These are phyloP conservation scores for Oreochromis niloticus DNA, from an alignment of 2,113 vertebrate genomes.

Conservation along the genomic window DNA sequence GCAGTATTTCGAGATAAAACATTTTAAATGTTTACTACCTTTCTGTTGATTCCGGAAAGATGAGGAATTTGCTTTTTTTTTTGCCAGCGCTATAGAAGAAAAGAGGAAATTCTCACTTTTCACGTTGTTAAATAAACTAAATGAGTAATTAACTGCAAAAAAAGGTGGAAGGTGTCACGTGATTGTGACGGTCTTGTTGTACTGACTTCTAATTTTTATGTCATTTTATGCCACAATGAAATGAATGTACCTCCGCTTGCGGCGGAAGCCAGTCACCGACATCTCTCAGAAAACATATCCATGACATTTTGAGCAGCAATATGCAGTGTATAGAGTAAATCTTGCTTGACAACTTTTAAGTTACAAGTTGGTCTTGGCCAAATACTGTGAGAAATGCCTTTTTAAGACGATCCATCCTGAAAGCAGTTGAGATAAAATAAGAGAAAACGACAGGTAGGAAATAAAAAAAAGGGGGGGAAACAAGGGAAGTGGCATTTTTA, in stretches of 20 bases:
- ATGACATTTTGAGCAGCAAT: constrained; percentile 5
- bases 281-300: constrained; percentile 13
- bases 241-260: constrained; percentile 62
- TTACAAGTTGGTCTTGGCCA: constrained; percentile 35
- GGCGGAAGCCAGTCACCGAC: constrained; percentile 5
- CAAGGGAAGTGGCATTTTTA: constrained; percentile 61
- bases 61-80: constrained; percentile 30
- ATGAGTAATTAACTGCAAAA: constrained; percentile 21
- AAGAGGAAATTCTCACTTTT: constrained; percentile 39
- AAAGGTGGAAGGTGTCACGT: constrained; percentile 8
- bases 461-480: not conserved
- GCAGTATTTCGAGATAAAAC: constrained; percentile 57
- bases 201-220: not conserved
- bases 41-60: constrained; percentile 56
- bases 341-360: constrained; percentile 9
- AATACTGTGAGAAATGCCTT: constrained; percentile 48
- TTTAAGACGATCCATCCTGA: not conserved
- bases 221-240: constrained; percentile 33
- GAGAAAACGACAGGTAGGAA: not conserved
- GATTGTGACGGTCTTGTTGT: constrained; percentile 38
- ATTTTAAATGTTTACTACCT: constrained; percentile 59
- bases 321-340: constrained; percentile 17
- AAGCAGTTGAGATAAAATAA: not conserved
- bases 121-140: constrained; percentile 23
- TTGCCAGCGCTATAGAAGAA: not conserved